These are phyloP conservation scores for Gadus chalcogrammus DNA, from an alignment of 2,113 vertebrate species.

Conservation along the genomic window DNA sequence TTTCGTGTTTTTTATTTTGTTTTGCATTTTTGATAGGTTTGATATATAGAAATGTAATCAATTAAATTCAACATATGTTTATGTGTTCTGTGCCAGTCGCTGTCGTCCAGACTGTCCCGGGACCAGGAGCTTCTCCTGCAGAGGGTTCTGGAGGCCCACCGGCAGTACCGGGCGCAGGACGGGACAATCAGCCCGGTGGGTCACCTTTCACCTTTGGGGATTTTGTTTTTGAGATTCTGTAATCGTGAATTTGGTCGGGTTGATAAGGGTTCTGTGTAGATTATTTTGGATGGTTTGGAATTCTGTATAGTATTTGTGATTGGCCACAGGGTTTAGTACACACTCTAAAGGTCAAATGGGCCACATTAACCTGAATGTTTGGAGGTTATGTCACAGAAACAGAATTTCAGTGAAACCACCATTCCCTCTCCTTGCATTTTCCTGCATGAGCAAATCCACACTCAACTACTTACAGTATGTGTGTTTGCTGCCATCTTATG, in stretches of 20 bases:
- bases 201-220: background rate
- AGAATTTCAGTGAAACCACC: background rate
- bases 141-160: constrained; percentile 83
- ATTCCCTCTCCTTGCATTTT: background rate
- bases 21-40: too few species aligned
- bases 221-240: background rate
- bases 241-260: too few species aligned
- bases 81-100: constrained; percentile 55
- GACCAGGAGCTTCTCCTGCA: constrained; percentile 84
- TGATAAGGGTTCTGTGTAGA: too few species aligned
- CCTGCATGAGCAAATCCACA: background rate
- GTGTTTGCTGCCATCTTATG: too few species aligned
- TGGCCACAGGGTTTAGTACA: background rate
- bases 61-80: too few species aligned
- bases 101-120: constrained; percentile 56
- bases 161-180: constrained; percentile 77
- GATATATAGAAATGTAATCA: too few species aligned
- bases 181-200: constrained; percentile 76
- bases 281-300: too few species aligned
- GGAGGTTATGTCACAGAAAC: too few species aligned
- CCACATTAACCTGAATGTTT: too few species aligned
- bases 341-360: background rate
- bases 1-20: too few species aligned
- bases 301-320: too few species aligned
- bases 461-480: too few species aligned